Evolutionary conservation across 2,113 vertebrate species (phyloP).

Genomic region (Aegotheles bennettii): DNA sequence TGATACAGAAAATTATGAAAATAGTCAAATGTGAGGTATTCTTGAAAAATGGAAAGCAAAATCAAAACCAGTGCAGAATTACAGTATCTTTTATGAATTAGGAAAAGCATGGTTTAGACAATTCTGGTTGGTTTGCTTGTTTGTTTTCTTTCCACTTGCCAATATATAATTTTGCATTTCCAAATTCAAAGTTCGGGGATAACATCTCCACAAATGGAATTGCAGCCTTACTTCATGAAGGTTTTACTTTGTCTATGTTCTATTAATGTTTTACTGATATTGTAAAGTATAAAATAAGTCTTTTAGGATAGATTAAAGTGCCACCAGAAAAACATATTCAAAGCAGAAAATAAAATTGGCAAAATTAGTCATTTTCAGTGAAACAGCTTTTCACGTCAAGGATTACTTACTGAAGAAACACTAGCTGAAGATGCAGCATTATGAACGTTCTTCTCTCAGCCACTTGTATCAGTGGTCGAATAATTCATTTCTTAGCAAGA

Average conservation of each 20-base stretch:
- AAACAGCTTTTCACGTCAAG: conserved; percentile 55
- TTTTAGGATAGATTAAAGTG: conserved; percentile 52
- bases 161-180: background rate
- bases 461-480: conserved; percentile 50
- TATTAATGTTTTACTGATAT: background rate
- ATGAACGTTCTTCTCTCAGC: conserved; percentile 69
- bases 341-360: conserved; percentile 57
- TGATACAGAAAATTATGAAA: background rate
- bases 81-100: background rate
- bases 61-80: background rate
- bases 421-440: conserved; percentile 53
- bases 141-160: background rate
- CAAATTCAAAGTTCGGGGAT: background rate
- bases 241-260: background rate
- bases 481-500: conserved; percentile 65
- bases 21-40: background rate
- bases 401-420: conserved; percentile 46
- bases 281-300: background rate
- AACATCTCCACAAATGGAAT: background rate
- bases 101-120: background rate
- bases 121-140: background rate
- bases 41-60: background rate
- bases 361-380: conserved; percentile 63
- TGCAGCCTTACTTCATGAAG: background rate
- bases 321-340: conserved; percentile 51